Evolutionary conservation across 2,113 vertebrate species (phyloP).

Genomic region (Mormyrus lacerda): DNA sequence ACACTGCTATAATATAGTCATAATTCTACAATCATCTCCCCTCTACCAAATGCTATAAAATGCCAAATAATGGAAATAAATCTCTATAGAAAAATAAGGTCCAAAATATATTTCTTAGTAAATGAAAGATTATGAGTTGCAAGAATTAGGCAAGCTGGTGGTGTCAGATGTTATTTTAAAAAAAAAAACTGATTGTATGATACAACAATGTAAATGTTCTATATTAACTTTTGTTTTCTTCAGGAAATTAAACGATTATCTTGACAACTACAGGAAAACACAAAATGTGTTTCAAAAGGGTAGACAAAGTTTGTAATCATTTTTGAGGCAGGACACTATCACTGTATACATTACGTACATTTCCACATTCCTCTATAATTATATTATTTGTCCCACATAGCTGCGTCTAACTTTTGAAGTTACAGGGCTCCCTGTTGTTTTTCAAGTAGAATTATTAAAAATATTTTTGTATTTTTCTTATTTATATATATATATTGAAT

Average conservation of each 20-base stretch:
- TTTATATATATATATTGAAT: neutral
- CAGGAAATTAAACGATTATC: neutral
- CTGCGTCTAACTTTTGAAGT: neutral
- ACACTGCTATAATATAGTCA: neutral
- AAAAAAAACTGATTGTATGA: neutral
- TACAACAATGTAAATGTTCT: neutral
- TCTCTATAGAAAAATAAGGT: neutral
- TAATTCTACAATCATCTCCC: neutral
- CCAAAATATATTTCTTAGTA: neutral
- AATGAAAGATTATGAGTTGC: neutral
- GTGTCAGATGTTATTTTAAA: neutral
- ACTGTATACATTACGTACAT: neutral
- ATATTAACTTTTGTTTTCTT: neutral
- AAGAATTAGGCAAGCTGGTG: neutral
- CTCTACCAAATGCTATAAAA: neutral
- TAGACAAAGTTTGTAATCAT: neutral
- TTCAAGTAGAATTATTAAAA: neutral
- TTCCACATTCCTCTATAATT: neutral
- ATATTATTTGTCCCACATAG: neutral
- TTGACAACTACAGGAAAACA: neutral
- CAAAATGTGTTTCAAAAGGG: neutral
- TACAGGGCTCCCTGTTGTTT: neutral
- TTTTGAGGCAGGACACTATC: neutral
- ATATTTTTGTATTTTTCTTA: constrained; percentile 11
- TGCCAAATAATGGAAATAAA: neutral